Conservation (phyloP, 2,888 invertebrate species). For the Cyrtodaria siliqua region DNA sequence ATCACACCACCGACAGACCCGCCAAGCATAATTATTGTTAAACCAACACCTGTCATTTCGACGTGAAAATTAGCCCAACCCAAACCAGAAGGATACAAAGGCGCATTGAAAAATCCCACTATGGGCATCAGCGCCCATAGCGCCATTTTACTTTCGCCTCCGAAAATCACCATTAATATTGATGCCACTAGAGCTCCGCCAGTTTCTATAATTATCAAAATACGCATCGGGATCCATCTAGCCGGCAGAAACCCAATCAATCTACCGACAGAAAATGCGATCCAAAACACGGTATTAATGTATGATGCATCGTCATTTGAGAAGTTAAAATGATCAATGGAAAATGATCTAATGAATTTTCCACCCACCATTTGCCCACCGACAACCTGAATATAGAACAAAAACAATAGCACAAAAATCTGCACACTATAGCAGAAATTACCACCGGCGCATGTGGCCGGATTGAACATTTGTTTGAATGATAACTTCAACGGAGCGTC, state of each 20-base stretch:
- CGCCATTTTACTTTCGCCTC: neutral
- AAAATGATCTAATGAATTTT: slow-evolving; percentile 44
- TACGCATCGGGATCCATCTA: slow-evolving; percentile 18
- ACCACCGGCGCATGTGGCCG: slow-evolving; percentile 47
- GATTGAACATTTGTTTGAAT: slow-evolving; percentile 43
- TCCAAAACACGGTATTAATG: slow-evolving; percentile 44
- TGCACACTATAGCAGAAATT: slow-evolving; percentile 21
- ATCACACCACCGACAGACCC: too few species aligned
- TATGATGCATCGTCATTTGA: slow-evolving; percentile 35
- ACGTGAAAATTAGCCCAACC: slow-evolving; percentile 42
- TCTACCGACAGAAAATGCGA: slow-evolving; percentile 42
- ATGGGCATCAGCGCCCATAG: slow-evolving; percentile 30
- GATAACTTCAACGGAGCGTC: neutral
- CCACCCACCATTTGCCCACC: slow-evolving; percentile 44
- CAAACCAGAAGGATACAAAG: slow-evolving; percentile 50
- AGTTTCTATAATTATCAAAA: slow-evolving; percentile 18
- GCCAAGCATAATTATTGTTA: slow-evolving; percentile 47
- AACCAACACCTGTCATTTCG: slow-evolving; percentile 37
- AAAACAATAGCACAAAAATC: slow-evolving; percentile 20
- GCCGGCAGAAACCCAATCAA: slow-evolving; percentile 32
- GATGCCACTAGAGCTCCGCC: slow-evolving; percentile 1
- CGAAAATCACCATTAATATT: slow-evolving; percentile 14
- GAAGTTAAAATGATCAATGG: slow-evolving; percentile 48
- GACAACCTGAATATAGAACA: slow-evolving; percentile 42
- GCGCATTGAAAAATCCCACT: slow-evolving; percentile 37